A percentile compares a stretch with the other conserved stretches of the same genome.
phyloP scores from a whole-genome alignment of 2,888 invertebrate species.

The Apotomis turbidana region DNA sequence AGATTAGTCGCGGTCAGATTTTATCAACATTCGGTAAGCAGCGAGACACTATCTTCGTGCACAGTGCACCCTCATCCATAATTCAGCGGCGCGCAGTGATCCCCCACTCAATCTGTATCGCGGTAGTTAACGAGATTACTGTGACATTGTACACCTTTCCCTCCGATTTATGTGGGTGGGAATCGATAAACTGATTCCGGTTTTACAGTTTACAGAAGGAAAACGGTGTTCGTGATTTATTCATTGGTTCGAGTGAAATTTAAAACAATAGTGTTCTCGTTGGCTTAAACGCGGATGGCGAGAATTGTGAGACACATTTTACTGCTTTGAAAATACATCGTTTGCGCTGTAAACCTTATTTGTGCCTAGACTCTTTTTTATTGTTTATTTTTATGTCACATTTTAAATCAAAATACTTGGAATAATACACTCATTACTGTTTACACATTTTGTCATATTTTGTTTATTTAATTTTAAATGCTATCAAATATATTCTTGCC shows the following conservation, averaged over 20 bases:
- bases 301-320: no score
- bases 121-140: conserved; percentile 55
- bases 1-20: conserved; percentile 18
- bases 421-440: no score
- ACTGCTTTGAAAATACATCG: no score
- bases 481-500: no score
- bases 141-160: conserved; percentile 49
- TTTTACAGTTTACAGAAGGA: conserved; percentile 34
- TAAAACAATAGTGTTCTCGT: not conserved
- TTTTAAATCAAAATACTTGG: no score
- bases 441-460: no score
- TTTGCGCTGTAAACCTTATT: no score
- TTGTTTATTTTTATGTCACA: no score
- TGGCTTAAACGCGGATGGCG: not conserved
- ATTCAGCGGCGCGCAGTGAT: conserved; percentile 42
- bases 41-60: conserved; percentile 38
- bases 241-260: conserved; percentile 3
- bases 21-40: conserved; percentile 21
- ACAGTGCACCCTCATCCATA: conserved; percentile 44
- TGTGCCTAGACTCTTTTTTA: no score
- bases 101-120: conserved; percentile 45
- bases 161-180: conserved; percentile 39
- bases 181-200: conserved; percentile 40
- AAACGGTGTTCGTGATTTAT: conserved; percentile 12
- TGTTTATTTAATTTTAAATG: no score